Percentiles rank a stretch among this genome's conserved stretches.
phyloP scores from a whole-genome alignment of 2,888 invertebrate species.

The Lapara coniferarum region DNA sequence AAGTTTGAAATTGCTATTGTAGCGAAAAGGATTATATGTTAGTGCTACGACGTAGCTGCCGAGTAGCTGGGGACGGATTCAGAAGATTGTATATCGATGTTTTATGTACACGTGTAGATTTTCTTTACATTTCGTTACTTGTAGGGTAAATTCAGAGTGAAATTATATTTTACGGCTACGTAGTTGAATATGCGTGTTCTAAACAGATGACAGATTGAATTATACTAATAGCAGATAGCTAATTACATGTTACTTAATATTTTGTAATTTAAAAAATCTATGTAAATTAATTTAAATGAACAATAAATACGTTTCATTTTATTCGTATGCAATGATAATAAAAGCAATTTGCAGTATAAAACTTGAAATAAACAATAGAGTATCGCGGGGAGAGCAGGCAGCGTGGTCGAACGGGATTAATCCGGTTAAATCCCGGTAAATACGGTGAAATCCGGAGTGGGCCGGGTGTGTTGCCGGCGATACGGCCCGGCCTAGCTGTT shows the following conservation, averaged over 20 bases:
- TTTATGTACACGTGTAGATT: slow-evolving; percentile 41
- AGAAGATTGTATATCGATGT: slow-evolving; percentile 57
- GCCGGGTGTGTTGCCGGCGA: slow-evolving; percentile 62
- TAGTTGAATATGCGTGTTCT: neutral
- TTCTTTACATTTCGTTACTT: slow-evolving; percentile 18
- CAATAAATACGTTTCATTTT: slow-evolving; percentile 31
- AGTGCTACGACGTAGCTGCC: slow-evolving; percentile 81
- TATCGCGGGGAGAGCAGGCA: slow-evolving; percentile 71
- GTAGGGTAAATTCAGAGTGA: neutral
- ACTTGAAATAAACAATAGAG: slow-evolving; percentile 75
- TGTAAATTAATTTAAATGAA: neutral
- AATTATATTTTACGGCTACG: neutral
- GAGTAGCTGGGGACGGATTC: slow-evolving; percentile 60
- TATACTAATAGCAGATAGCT: too few species aligned
- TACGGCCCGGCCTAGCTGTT: slow-evolving; percentile 66
- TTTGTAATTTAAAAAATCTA: too few species aligned
- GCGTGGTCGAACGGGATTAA: slow-evolving; percentile 62
- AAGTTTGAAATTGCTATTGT: slow-evolving; percentile 85
- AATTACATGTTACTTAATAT: too few species aligned
- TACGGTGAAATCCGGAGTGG: slow-evolving; percentile 53
- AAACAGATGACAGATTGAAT: neutral
- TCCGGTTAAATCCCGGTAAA: slow-evolving; percentile 68
- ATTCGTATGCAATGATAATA: slow-evolving; percentile 46
- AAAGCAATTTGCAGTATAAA: slow-evolving; percentile 68
- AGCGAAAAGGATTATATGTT: slow-evolving; percentile 85